Conservation (phyloP, 2,888 invertebrate genomes). For the Ellobium chinense region DNA sequence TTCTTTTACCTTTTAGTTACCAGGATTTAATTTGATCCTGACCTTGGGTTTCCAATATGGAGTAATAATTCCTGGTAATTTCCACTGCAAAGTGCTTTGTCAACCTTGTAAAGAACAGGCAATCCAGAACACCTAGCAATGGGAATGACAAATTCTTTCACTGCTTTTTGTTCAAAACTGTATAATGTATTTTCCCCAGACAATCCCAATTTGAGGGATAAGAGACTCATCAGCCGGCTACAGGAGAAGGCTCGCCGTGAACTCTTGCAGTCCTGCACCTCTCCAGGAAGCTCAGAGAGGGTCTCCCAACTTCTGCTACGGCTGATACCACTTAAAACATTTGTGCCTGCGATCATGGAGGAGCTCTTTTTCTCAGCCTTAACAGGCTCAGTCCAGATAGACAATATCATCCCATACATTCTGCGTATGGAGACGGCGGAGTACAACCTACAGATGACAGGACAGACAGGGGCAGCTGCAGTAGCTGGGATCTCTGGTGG, state of each 20-base stretch:
- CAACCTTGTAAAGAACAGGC: too few relatives aligned
- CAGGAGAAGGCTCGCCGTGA: conserved; percentile 84
- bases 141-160: too few relatives aligned
- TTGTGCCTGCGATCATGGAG: conserved; percentile 91
- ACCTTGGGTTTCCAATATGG: too few relatives aligned
- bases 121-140: too few relatives aligned
- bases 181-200: conserved; percentile 76
- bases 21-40: too few relatives aligned
- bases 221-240: conserved; percentile 82
- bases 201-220: conserved; percentile 80
- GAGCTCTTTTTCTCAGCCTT: conserved; percentile 96
- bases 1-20: too few relatives aligned
- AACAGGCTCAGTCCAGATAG: conserved; percentile 95
- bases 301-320: conserved; percentile 91
- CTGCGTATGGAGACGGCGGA: conserved; percentile 83
- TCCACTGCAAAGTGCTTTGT: too few relatives aligned
- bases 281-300: conserved; percentile 86
- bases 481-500: conserved; percentile 45
- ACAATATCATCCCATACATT: conserved; percentile 95
- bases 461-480: conserved; percentile 51
- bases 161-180: too few relatives aligned
- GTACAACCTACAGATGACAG: conserved; percentile 75
- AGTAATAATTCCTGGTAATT: too few relatives aligned
- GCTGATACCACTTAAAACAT: conserved; percentile 77
- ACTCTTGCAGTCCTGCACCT: conserved; percentile 58